Evolutionary conservation across 2,888 invertebrate genomes (phyloP), one percentile per base, ranked within the genome.

Genomic region (Habroteleia sp.): DNA sequence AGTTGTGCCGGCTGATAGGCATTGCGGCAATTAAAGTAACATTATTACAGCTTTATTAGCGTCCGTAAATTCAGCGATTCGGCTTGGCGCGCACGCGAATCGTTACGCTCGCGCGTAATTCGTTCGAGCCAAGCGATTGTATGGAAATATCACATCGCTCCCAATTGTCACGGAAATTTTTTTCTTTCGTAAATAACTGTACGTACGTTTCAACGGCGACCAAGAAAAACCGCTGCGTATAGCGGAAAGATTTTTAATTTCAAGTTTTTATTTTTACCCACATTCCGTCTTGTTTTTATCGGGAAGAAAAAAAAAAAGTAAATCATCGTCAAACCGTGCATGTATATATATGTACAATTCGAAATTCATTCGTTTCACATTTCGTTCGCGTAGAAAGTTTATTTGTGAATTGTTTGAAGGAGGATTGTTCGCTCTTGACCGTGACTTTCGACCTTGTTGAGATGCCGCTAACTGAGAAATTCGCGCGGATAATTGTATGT

Each of bases 1-100:
- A 65, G 65, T 54, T 25, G 10, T 35, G 6, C 25, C 14, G n/a
- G 25, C 20, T 52, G 42, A 50, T 63, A 63, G 63, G 52, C 33
- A 52, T 42, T 25, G 42, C 7, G 16, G 50, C 50, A 41, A 52
- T 63, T 63, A 31, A 63, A 31, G 33, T 31, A 42, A 27, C 25
- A 31, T 16, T 39, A 31, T 39, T 31, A 13, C 27, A 23, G 7
- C n/a, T 39, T 27, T 8, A 8, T 27, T n/a, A n/a, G n/a, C 23
- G 17, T 29, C 25, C 17, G 54, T n/a, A 8, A 16, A 27, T 37
- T n/a, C 37, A 27, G 0, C 8, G 8, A 20, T 56, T 41, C 17
- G 29, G 41, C 8, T 56, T 29, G 54, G 27, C 54, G 41, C 13
- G 41, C 33, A 13, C 7, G 25, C 25, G 20, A 20, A 20, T 2